Conservation (phyloP, 2,113 vertebrate genomes). For the Donacobius atricapilla region DNA sequence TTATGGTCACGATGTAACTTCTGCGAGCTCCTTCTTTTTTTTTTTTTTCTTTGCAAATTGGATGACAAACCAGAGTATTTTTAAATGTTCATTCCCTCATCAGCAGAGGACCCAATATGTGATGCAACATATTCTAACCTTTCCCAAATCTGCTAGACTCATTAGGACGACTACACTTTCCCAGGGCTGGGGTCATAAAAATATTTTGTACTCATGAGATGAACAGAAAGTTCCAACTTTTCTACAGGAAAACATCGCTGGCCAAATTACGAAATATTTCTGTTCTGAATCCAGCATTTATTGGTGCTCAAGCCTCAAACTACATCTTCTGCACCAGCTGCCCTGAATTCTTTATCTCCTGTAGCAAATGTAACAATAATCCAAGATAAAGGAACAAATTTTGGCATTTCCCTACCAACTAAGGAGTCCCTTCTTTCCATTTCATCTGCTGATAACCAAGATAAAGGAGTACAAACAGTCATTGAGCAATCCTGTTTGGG, state of each 20-base stretch:
- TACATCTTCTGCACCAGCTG: not conserved
- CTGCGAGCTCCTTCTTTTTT: not conserved
- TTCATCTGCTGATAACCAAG: not conserved
- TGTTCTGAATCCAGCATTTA: not conserved
- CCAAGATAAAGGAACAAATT: not conserved
- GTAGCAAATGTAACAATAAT: not conserved
- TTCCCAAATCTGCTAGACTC: slow-evolving; percentile 20
- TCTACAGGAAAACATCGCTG: not conserved
- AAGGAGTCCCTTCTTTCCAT: not conserved
- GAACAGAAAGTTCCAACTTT: slow-evolving; percentile 12
- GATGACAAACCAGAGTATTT: not conserved
- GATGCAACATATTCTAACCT: not conserved
- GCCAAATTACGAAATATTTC: not conserved
- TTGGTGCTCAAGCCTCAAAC: not conserved
- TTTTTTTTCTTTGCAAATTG: not conserved
- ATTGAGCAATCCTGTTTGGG: not conserved
- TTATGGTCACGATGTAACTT: not conserved
- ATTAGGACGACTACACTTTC: not conserved
- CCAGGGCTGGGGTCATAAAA: not conserved
- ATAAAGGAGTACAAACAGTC: not conserved
- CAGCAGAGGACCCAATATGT: not conserved
- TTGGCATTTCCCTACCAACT: not conserved
- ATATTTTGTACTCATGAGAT: slow-evolving; percentile 19
- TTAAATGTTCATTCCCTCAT: not conserved
- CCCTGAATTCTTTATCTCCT: not conserved